phyloP scores from a whole-genome alignment of 2,113 vertebrate species.

The Trematomus loennbergii region DNA sequence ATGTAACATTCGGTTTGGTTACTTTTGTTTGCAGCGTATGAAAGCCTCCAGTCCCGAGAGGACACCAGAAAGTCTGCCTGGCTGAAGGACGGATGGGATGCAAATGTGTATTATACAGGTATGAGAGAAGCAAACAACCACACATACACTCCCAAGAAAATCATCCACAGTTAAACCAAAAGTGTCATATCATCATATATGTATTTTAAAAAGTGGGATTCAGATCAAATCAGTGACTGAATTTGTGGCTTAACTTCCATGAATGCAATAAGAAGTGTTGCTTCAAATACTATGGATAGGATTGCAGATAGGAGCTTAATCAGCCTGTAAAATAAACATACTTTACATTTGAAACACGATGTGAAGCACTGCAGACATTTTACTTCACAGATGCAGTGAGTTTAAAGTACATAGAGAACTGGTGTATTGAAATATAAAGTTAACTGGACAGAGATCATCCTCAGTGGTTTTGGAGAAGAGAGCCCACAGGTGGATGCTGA shows the following conservation, averaged over 20 bases:
- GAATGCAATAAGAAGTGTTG: neutral
- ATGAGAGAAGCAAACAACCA: slow-evolving; percentile 27
- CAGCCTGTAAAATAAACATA: neutral
- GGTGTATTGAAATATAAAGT: neutral
- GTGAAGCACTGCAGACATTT: neutral
- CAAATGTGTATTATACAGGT: slow-evolving; percentile 95
- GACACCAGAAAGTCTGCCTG: slow-evolving; percentile 94
- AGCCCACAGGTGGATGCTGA: no score
- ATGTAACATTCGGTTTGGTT: neutral
- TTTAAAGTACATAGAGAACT: neutral
- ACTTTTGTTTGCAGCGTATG: slow-evolving; percentile 86
- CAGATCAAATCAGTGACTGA: neutral
- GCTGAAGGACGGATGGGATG: slow-evolving; percentile 94
- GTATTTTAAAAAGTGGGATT: no score
- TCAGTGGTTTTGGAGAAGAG: no score
- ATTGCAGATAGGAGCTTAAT: neutral
- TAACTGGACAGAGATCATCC: neutral
- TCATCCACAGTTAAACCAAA: neutral
- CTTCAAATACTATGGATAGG: neutral
- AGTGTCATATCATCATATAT: neutral
- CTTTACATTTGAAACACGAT: neutral
- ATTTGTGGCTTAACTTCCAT: neutral
- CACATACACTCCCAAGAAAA: neutral
- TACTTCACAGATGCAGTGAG: neutral
- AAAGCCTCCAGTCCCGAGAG: slow-evolving; percentile 90